These are phyloP conservation scores for Phalangium opilio DNA, from an alignment of 2,888 invertebrate species.

Conservation along the genomic window DNA sequence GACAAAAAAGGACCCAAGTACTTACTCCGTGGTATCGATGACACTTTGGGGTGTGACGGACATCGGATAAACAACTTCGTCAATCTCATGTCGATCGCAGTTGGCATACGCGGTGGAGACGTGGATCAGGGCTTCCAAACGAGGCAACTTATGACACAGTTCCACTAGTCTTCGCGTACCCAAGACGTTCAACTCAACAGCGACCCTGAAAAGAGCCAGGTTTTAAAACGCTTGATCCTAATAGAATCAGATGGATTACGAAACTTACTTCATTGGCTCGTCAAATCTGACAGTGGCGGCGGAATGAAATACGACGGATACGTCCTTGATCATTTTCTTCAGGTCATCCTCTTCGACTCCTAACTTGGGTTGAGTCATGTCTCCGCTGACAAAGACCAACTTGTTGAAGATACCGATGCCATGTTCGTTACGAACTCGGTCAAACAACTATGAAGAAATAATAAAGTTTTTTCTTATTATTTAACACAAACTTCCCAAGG, in stretches of 20 bases:
- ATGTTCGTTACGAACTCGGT: not conserved
- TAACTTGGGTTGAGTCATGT: slow-evolving; percentile 32
- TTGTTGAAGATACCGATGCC: slow-evolving; percentile 20
- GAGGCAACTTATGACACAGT: slow-evolving; percentile 48
- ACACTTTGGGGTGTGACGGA: slow-evolving; percentile 22
- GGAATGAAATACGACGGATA: slow-evolving; percentile 36
- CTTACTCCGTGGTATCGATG: slow-evolving; percentile 10
- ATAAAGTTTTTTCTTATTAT: too few relatives aligned
- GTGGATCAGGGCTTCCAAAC: slow-evolving; percentile 37
- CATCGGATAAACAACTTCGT: slow-evolving; percentile 33
- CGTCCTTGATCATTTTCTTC: slow-evolving; percentile 26
- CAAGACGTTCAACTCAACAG: slow-evolving; percentile 70
- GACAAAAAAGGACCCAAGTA: too few relatives aligned
- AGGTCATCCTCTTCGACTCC: slow-evolving; percentile 31
- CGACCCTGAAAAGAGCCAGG: slow-evolving; percentile 26
- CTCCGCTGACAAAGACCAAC: slow-evolving; percentile 27
- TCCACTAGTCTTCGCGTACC: slow-evolving; percentile 67
- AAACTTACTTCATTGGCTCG: slow-evolving; percentile 28
- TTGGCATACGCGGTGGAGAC: slow-evolving; percentile 67
- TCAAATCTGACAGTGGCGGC: slow-evolving; percentile 39
- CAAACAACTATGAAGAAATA: not conserved
- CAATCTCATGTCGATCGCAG: slow-evolving; percentile 32
- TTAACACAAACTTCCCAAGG: too few relatives aligned
- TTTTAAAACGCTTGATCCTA: too few relatives aligned
- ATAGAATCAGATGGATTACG: too few relatives aligned